Base-by-base conservation (phyloP, 2,113 vertebrate species). In the Nothobranchius kuhntae region DNA sequence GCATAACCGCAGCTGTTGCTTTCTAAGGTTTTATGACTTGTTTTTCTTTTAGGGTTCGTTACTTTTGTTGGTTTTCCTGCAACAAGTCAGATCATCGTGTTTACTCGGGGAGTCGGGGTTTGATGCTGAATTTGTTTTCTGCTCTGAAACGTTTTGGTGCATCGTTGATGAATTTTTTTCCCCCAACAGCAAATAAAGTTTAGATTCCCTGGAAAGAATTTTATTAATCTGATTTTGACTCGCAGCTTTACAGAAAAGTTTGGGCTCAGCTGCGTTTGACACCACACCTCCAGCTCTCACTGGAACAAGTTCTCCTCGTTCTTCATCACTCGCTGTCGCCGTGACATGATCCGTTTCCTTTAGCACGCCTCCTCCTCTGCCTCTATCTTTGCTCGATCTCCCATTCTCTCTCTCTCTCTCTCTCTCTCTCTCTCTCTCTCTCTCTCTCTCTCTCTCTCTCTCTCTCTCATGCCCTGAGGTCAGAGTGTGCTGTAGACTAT, bases 401-500 rank as follows among this genome's bases (percentile, higher is more conserved):
- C 75, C 54, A 47, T 53, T 58, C 74, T 55, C 47, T 47, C 50
- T 60, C 13, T 30, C 30, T 30, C 30, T 30, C 30, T 30, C 30
- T 30, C 30, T 30, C 30, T 30, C 30, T 30, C 30, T 30, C 73
- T 30, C 56, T 45, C 35, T n/a, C 44, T 53, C 9, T 38, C 36
- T 17, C 53, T 58, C 48, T 30, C 53, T 65, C 65, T 50, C 68
- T 36, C n/a, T 42, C 68, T 59, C 65, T 52, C 47, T 47, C 50
- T 60, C 13, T 13, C 73, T 81, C 67, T 13, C 73, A 12, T 4
- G 82, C 76, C 87, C 86, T 76, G 65, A 89, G 90, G 89, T 93
- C 90, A 87, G 86, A 88, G 88, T 89, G 83, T 89, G 84, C 88
- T 75, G 71, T 67, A 80, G 84, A 88, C 88, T 88, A 89, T 89